Conservation (phyloP, 2,888 invertebrate species). For the Ceratothoa steindachneri region DNA sequence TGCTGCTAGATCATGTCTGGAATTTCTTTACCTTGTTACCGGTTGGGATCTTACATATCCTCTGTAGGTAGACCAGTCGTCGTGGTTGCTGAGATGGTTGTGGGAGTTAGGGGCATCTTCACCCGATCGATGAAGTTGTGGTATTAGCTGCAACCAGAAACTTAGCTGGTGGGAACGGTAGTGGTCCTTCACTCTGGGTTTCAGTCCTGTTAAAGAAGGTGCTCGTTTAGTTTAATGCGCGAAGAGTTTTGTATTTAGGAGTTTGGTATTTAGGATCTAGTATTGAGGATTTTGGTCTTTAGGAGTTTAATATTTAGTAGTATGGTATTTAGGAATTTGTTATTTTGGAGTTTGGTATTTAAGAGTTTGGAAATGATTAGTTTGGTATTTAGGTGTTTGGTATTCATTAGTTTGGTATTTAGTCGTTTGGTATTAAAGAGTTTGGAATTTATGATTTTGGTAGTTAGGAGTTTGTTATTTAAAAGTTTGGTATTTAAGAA, state of each 20-base stretch:
- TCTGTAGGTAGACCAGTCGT: conserved; percentile 61
- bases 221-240: conserved; percentile 16
- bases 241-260: too few species aligned
- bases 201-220: conserved; percentile 73
- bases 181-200: conserved; percentile 85
- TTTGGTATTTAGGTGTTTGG: too few species aligned
- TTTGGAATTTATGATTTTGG: too few species aligned
- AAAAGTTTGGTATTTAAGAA: too few species aligned
- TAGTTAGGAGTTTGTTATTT: too few species aligned
- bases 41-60: conserved; percentile 60
- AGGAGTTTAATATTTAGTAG: too few species aligned
- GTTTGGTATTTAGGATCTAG: too few species aligned
- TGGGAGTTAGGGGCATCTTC: conserved; percentile 79
- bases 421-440: too few species aligned
- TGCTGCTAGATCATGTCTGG: too few species aligned
- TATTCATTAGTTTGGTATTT: too few species aligned
- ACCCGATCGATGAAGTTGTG: conserved; percentile 71
- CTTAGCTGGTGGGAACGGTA: conserved; percentile 92
- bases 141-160: conserved; percentile 91
- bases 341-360: neutral
- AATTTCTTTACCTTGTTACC: conserved; percentile 47
- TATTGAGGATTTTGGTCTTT: too few species aligned
- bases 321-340: neutral
- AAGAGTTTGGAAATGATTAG: too few species aligned
- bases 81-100: conserved; percentile 75